These are phyloP conservation scores for Leuciscus idus DNA, from an alignment of 2,113 vertebrate genomes.

Conservation along the genomic window DNA sequence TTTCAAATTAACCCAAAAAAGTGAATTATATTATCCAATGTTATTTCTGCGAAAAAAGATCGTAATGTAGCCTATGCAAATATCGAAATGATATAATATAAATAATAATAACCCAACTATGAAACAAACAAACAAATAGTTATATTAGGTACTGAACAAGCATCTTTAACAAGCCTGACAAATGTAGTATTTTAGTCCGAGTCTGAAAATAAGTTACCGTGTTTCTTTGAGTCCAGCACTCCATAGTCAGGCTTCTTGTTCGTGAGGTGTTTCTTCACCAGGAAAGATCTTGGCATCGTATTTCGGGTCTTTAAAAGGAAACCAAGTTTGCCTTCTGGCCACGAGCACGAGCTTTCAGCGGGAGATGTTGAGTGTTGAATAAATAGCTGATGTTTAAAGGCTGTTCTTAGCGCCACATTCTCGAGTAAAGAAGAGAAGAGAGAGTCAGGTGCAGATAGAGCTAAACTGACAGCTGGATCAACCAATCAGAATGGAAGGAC, in stretches of 20 bases:
- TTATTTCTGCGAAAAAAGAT: no score
- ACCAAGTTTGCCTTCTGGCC: not conserved
- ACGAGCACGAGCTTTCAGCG: conserved; percentile 34
- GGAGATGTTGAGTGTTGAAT: conserved; percentile 52
- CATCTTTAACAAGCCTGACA: no score
- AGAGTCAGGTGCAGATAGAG: conserved; percentile 65
- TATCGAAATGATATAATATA: not conserved
- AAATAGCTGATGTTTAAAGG: conserved; percentile 62
- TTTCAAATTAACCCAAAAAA: no score
- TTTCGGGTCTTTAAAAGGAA: not conserved
- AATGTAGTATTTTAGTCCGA: not conserved
- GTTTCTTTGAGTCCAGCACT: conserved; percentile 45
- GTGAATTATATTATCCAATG: no score
- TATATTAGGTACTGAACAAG: not conserved
- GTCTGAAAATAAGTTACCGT: conserved; percentile 58
- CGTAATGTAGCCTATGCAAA: not conserved
- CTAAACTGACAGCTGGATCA: conserved; percentile 45
- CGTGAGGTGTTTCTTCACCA: conserved; percentile 70
- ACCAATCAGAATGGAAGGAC: conserved; percentile 62
- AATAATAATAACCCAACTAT: not conserved
- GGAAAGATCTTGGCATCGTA: conserved; percentile 72
- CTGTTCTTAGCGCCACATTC: conserved; percentile 43
- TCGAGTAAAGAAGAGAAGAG: conserved; percentile 27
- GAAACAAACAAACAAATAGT: not conserved
- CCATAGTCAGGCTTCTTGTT: conserved; percentile 63